Base-by-base conservation (phyloP, 2,888 invertebrate species). In the Hypolimnas misippus region DNA sequence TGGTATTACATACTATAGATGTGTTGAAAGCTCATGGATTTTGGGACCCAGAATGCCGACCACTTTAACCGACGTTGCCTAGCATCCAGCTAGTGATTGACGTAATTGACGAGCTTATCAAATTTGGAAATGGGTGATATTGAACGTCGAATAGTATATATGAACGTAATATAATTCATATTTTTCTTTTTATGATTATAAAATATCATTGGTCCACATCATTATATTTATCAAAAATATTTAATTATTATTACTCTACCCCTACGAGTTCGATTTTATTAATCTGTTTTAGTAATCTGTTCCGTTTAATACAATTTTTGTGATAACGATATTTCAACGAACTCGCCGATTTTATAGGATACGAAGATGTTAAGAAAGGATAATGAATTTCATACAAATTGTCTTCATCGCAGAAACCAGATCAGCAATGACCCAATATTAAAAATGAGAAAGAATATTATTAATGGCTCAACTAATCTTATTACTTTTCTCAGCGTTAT, bases 301-400 rank as follows among this genome's bases (percentile, higher is more conserved):
- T 49, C 2, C 14, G n/a, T n/a, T 49, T 1, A 25, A 25, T 14
- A 29, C 5, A 3, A 16, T 49, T 29, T 25, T 3, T 29, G 49
- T 49, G 29, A 49, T 7, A 49, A 14, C 25, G 2, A 25, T 21
- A 49, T 21, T 46, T 49, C 7, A 29, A 14, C 14, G 14, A 49
- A 25, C n/a, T 52, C n/a, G 19, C 2, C 4, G 6, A 35, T 16
- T 33, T 19, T 35, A 33, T 10, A 35, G 19, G 21, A 17, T 12
- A 35, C 19, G 0, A 6, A 21, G 16, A 35, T 10, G 19, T 52
- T 19, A 35, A 14, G 7, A 35, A 35, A 33, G 16, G 35, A 35
- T 52, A 52, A 52, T 52, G 35, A 33, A 35, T 52, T 17, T 19
- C 52, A 33, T 4, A 31, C 35, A 17, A 29, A 35, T 35, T 19